Percentiles rank a stretch among this genome's conserved stretches.
Evolutionary conservation across 2,113 vertebrate species (phyloP).

Genomic region (Dissostichus mawsoni): DNA sequence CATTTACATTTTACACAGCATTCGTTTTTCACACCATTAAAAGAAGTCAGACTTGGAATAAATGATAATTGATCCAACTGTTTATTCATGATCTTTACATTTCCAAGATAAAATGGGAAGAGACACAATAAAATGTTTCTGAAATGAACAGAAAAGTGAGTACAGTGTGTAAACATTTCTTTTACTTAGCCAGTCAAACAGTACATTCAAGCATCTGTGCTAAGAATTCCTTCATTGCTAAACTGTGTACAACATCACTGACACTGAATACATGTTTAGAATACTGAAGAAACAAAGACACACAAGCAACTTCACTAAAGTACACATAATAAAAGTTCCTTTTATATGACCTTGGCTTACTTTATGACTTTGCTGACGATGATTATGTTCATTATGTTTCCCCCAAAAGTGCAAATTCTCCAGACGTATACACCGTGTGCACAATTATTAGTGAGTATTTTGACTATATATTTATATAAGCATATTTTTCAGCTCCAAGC

Average conservation of each 20-base stretch:
- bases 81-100: slow-evolving; percentile 74
- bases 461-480: too few species aligned
- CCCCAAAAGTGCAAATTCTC: slow-evolving; percentile 70
- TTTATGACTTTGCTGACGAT: slow-evolving; percentile 66
- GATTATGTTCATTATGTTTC: slow-evolving; percentile 46
- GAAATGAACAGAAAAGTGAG: slow-evolving; percentile 30
- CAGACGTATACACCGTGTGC: neutral
- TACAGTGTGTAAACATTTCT: slow-evolving; percentile 31
- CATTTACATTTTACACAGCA: neutral
- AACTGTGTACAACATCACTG: slow-evolving; percentile 37
- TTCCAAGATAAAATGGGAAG: slow-evolving; percentile 61
- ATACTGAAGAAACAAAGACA: slow-evolving; percentile 39
- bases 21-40: neutral
- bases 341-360: slow-evolving; percentile 57
- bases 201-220: slow-evolving; percentile 37
- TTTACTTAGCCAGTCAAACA: slow-evolving; percentile 32
- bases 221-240: slow-evolving; percentile 14
- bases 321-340: slow-evolving; percentile 65
- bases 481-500: too few species aligned
- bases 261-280: slow-evolving; percentile 26
- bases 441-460: too few species aligned
- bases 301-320: slow-evolving; percentile 62
- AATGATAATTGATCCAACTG: slow-evolving; percentile 24
- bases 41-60: neutral
- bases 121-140: slow-evolving; percentile 24